Evolutionary conservation across 1,140 invertebrate genomes (phyloP), one percentile per base, ranked within the genome.

Genomic region (Calephelis virginiensis): DNA sequence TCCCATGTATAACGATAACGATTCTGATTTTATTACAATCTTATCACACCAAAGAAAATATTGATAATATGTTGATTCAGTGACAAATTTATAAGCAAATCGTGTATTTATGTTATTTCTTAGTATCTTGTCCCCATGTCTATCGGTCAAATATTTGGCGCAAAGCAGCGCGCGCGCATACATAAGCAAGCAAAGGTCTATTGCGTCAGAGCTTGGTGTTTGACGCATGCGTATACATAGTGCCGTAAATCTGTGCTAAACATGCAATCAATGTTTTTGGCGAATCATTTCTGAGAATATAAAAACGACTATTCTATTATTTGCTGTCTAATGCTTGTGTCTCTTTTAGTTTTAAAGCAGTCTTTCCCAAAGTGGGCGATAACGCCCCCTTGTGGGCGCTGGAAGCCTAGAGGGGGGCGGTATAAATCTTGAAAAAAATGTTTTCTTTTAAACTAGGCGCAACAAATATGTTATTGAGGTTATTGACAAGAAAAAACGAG

Each of bases 251-350:
- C 67, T 69, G 67, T 45, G 47, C 60, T 65, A 65, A 67, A 68
- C 69, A 73, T 71, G 71, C 69, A 71, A 47, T 61, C 47, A 46
- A 56, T 49, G 50, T 61, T 75, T 75, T 75, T 72, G 69, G 70
- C 53, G 11, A 62, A 12, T 50, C 63, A 59, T 28, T 64, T 64
- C 63, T 64, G 38, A 43, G 63, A 64, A 64, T 6, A 48, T 14
- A 2, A 40, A 13, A 43, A 43, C 48, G 48, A 50, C 63, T 64
- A 53, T 56, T 64, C 43, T 48, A 53, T 43, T 43, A 43, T 53
- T 56, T 43, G 37, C 9, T 40, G 13, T 10, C 43, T 47, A 8
- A 45, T 11, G 45, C 13, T 62, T 13, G 13, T 14, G 10, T 46
- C 61, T 62, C n/a, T n/a, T n/a, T n/a, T n/a, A n/a, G n/a, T n/a